These are phyloP conservation scores for Chaetorhynchus papuensis DNA, from an alignment of 2,113 vertebrate genomes.

Conservation along the genomic window DNA sequence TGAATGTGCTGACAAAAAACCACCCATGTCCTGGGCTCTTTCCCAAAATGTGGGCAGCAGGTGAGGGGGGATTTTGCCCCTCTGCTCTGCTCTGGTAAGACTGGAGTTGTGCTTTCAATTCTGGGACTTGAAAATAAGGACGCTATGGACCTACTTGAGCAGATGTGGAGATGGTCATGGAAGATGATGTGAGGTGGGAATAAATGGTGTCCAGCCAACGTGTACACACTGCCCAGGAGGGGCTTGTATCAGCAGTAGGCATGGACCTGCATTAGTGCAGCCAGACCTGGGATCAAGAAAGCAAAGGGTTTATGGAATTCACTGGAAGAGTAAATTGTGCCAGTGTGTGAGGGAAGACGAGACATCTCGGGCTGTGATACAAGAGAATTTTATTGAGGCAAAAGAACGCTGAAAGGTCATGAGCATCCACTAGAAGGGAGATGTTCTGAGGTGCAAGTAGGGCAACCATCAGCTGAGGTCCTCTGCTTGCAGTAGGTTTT, in stretches of 20 bases:
- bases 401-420: no score
- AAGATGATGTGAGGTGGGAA: neutral
- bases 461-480: rapidly evolving
- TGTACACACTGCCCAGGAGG: rapidly evolving
- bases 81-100: neutral
- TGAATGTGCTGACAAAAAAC: neutral
- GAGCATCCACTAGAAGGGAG: neutral
- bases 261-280: no score
- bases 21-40: no score
- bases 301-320: no score
- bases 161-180: neutral
- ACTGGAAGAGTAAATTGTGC: neutral
- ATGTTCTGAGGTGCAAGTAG: no score
- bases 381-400: neutral
- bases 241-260: neutral
- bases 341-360: no score
- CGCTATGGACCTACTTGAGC: rapidly evolving
- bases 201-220: neutral
- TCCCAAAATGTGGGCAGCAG: no score
- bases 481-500: rapidly evolving
- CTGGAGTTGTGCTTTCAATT: no score
- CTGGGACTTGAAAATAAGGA: neutral
- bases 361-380: neutral
- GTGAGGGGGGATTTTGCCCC: neutral
- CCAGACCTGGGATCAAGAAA: no score